Evolutionary conservation across 2,888 invertebrate genomes (phyloP), one percentile per base, ranked within the genome.

Genomic region (Ophraella communa): DNA sequence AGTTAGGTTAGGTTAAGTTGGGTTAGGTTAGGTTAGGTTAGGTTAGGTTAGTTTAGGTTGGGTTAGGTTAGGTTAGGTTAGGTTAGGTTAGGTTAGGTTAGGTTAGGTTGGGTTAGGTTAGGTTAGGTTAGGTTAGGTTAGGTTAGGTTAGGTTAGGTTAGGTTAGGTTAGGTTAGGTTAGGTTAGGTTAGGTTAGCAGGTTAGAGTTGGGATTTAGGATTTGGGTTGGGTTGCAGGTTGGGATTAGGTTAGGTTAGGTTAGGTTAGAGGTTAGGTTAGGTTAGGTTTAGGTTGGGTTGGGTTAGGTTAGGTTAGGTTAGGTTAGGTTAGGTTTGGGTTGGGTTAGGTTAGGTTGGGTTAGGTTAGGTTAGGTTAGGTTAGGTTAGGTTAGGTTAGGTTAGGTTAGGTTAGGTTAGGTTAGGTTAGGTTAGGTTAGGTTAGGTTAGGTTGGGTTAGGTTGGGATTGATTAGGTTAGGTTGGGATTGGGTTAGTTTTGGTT

Each of bases 1-100:
- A 65, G 65, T 61, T 56, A 65, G 67, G 67, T 56, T 66, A 53
- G 61, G 65, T 65, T 67, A 59, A 63, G 68, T 55, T 62, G 47
- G 54, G 67, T 65, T 63, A 63, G 67, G 65, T 65, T 64, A 64
- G 64, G 67, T 66, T 68, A 64, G 68, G 68, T 66, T 64, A 60
- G 68, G 55, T 30, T 65, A 65, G 65, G 65, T 65, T 63, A 59
- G 68, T 65, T 66, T 64, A 64, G 68, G 67, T 62, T 64, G 63
- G 68, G 65, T 62, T 57, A 56, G 56, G 66, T 62, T 68, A 27
- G 63, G 64, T 30, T 68, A 55, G 64, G 68, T 63, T 54, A 64
- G 68, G 66, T 59, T 60, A 51, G 62, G 55, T 44, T 65, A 49
- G 47, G 63, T 55, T 65, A 57, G 55, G 55, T 30, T 67, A 53